These are phyloP conservation scores for Argyresthia goedartella DNA, from an alignment of 2,888 invertebrate species.

Conservation along the genomic window DNA sequence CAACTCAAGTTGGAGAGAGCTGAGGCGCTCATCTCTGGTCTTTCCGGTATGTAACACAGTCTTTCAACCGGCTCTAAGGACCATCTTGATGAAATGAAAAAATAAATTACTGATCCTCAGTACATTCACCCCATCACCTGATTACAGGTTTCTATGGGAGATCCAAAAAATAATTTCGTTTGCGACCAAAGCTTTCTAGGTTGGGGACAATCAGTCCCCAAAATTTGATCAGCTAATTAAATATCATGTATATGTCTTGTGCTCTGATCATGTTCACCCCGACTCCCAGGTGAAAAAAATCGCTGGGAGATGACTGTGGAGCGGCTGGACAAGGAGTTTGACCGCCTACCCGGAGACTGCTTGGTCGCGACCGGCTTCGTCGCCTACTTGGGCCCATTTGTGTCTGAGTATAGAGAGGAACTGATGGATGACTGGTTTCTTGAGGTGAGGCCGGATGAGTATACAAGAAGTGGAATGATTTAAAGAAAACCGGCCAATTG, in stretches of 20 bases:
- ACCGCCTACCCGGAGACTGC: slow-evolving; percentile 86
- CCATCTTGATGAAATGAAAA: no score
- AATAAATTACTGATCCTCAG: no score
- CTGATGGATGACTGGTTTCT: slow-evolving; percentile 76
- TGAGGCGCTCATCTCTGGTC: slow-evolving; percentile 83
- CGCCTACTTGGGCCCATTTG: slow-evolving; percentile 91
- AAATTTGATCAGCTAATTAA: no score
- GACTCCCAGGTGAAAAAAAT: slow-evolving; percentile 72
- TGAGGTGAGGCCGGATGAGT: slow-evolving; percentile 65
- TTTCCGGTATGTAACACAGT: slow-evolving; percentile 67
- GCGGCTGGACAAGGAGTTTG: slow-evolving; percentile 78
- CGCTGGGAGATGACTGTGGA: slow-evolving; percentile 85
- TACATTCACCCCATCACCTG: no score
- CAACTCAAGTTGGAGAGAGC: slow-evolving; percentile 88
- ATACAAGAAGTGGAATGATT: no score
- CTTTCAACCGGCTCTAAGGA: no score
- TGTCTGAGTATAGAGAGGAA: slow-evolving; percentile 83
- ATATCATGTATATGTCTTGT: no score
- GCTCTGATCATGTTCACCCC: background rate
- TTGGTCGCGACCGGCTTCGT: slow-evolving; percentile 88
- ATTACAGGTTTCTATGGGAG: no score
- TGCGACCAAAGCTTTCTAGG: no score
- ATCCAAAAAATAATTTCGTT: no score
- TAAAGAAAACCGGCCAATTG: no score
- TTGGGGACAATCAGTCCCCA: no score